Conservation (phyloP, 2,888 invertebrate genomes). For the Tortricodes alternella region DNA sequence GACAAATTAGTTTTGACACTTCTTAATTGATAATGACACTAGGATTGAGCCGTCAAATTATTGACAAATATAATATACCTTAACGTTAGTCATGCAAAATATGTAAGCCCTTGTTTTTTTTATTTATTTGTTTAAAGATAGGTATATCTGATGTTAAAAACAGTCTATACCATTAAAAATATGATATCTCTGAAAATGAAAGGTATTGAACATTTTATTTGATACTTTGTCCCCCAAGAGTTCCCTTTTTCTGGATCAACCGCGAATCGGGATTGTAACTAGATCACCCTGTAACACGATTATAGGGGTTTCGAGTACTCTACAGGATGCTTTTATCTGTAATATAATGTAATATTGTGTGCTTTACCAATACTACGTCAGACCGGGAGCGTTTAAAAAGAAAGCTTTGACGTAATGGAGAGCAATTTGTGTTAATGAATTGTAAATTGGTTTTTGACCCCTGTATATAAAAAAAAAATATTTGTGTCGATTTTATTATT, state of each 20-base stretch:
- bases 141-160: neutral
- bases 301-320: slow-evolving; percentile 49
- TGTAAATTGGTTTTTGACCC: neutral
- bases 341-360: slow-evolving; percentile 61
- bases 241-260: slow-evolving; percentile 59
- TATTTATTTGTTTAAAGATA: too few species aligned
- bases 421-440: neutral
- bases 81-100: too few species aligned
- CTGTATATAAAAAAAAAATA: neutral
- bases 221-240: slow-evolving; percentile 39
- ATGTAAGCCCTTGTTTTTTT: too few species aligned
- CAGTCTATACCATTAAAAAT: slow-evolving; percentile 1
- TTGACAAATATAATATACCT: too few species aligned
- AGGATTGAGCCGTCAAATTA: too few species aligned
- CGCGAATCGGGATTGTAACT: slow-evolving; percentile 66
- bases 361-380: slow-evolving; percentile 29
- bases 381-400: neutral
- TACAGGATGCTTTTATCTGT: slow-evolving; percentile 68
- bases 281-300: slow-evolving; percentile 76
- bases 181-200: slow-evolving; percentile 14
- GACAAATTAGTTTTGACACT: too few species aligned
- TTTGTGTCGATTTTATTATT: neutral
- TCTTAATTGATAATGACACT: too few species aligned
- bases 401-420: slow-evolving; percentile 4
- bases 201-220: slow-evolving; percentile 4